Evolutionary conservation across 1,140 invertebrate genomes (phyloP).

Genomic region (Proctacanthus coquilletti): DNA sequence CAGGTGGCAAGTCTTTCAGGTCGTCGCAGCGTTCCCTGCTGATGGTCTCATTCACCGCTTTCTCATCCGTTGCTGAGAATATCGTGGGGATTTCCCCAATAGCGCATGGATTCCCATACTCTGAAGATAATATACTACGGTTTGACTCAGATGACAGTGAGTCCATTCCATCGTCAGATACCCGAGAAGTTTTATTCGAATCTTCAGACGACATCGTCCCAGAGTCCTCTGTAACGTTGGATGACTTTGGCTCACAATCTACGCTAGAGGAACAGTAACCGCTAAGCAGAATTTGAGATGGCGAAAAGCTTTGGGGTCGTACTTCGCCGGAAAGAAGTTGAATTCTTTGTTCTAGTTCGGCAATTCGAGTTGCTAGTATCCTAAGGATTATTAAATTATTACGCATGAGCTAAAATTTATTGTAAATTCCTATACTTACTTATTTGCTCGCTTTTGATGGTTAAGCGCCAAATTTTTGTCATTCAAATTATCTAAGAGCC

Average conservation of each 20-base stretch:
- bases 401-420: too few species aligned
- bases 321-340: constrained; percentile 20
- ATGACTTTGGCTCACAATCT: constrained; percentile 16
- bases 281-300: constrained; percentile 37
- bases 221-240: constrained; percentile 10
- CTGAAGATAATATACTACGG: constrained; percentile 17
- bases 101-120: constrained; percentile 15
- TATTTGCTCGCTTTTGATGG: constrained; percentile 73
- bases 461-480: constrained; percentile 67
- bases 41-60: constrained; percentile 8
- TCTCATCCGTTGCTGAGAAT: background rate
- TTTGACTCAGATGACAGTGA: constrained; percentile 18
- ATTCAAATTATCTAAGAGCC: constrained; percentile 64
- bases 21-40: constrained; percentile 21
- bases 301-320: constrained; percentile 28
- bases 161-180: constrained; percentile 20
- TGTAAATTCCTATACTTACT: constrained; percentile 31
- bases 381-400: too few species aligned
- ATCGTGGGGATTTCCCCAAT: background rate
- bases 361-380: constrained; percentile 40
- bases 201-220: constrained; percentile 16
- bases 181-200: constrained; percentile 6
- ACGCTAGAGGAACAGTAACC: constrained; percentile 36
- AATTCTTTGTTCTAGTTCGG: constrained; percentile 36
- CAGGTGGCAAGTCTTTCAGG: constrained; percentile 24